A percentile compares a stretch with the other conserved stretches of the same genome.
These are phyloP conservation scores for Peromyscus maniculatus DNA, from an alignment of 2,113 vertebrate genomes.

Conservation along the genomic window DNA sequence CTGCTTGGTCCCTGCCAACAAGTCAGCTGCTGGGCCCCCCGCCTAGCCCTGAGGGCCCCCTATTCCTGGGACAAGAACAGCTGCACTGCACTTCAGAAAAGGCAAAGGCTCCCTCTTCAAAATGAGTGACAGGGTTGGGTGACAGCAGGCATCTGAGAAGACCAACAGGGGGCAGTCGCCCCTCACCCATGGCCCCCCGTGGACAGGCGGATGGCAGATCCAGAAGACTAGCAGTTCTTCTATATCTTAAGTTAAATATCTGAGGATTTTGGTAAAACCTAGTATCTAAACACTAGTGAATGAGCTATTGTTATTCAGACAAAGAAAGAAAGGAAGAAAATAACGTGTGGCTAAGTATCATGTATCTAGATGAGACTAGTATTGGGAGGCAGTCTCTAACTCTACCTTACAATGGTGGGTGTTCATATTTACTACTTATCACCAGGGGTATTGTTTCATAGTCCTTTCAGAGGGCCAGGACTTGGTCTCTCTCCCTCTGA, in stretches of 20 bases:
- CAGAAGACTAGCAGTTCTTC: neutral
- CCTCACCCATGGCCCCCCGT: accelerated
- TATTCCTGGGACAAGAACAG: constrained; percentile 56
- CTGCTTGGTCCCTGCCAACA: neutral
- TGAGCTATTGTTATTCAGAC: no score
- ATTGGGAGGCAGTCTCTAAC: neutral
- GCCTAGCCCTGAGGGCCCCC: neutral
- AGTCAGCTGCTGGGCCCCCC: neutral
- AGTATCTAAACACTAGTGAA: accelerated
- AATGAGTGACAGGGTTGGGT: constrained; percentile 61
- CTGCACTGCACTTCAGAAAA: neutral
- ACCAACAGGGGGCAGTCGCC: constrained; percentile 51
- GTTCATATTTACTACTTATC: neutral
- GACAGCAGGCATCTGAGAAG: neutral
- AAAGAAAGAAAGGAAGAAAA: no score
- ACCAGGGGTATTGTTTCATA: accelerated
- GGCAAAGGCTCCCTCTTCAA: constrained; percentile 3
- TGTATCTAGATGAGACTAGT: neutral
- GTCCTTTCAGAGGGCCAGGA: neutral
- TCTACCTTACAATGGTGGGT: accelerated
- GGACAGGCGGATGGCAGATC: neutral
- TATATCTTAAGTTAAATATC: neutral
- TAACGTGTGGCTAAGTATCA: accelerated
- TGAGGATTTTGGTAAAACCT: neutral
- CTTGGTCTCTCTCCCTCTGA: neutral